Conservation (phyloP, 2,113 vertebrate species). For the Microcebus ravelobensis region DNA sequence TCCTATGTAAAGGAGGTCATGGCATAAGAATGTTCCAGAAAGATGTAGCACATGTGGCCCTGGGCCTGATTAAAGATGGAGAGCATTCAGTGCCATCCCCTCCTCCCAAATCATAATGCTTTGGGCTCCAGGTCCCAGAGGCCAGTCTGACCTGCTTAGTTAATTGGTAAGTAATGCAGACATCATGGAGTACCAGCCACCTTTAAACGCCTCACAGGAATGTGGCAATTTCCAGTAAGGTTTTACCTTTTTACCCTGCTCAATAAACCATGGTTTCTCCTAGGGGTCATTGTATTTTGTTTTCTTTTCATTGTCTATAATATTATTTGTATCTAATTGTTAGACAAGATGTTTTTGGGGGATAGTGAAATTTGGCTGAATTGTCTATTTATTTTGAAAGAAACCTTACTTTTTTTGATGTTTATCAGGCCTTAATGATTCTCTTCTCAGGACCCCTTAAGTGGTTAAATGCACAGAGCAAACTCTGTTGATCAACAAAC, state of each 20-base stretch:
- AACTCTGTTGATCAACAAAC: not conserved
- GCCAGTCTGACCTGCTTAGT: conserved; percentile 12
- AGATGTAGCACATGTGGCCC: not conserved
- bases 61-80: not conserved
- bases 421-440: conserved; percentile 6
- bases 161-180: conserved; percentile 12
- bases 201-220: not conserved
- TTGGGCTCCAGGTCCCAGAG: not conserved
- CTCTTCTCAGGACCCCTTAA: not conserved
- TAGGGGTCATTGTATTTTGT: not conserved
- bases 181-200: not conserved
- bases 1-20: not conserved
- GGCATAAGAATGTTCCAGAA: not conserved
- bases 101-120: not conserved
- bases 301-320: not conserved
- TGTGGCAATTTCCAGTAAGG: not conserved
- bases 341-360: not conserved
- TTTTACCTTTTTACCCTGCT: not conserved
- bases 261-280: not conserved
- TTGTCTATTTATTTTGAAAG: not conserved
- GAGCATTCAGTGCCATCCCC: not conserved
- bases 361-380: not conserved
- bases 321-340: not conserved
- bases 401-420: not conserved
- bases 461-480: not conserved